Percentiles rank a stretch among this genome's conserved stretches.
phyloP scores from a whole-genome alignment of 1,140 invertebrate species.

The Diuraphis noxia region DNA sequence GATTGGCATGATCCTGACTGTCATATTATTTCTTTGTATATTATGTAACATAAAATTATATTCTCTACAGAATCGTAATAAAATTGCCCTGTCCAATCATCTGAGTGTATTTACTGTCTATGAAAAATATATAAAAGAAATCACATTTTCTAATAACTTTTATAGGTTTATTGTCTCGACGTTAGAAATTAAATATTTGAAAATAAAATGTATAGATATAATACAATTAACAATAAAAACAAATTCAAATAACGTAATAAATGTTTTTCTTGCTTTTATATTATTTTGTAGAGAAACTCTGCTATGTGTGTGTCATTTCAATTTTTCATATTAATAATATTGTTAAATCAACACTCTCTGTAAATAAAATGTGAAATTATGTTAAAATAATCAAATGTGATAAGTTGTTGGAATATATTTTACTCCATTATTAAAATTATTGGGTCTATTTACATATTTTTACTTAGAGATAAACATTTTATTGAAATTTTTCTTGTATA shows the following conservation, averaged over 20 bases:
- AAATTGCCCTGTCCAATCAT: not conserved
- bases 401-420: not conserved
- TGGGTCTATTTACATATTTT: not conserved
- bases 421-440: not conserved
- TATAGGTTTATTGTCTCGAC: slow-evolving; percentile 2
- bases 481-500: not conserved
- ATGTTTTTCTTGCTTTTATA: not conserved
- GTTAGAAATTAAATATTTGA: slow-evolving; percentile 1
- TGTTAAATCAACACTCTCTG: not conserved
- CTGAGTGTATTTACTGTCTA: not conserved
- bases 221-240: slow-evolving; percentile 7
- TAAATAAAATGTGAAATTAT: not conserved
- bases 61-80: not conserved
- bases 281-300: not conserved
- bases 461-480: not conserved
- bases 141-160: not conserved
- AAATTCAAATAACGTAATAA: not conserved
- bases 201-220: not conserved
- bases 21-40: slow-evolving; percentile 2
- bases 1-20: not conserved
- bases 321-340: not conserved
- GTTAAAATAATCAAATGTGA: not conserved
- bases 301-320: not conserved
- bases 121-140: not conserved
- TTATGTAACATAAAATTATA: not conserved